phyloP scores from a whole-genome alignment of 2,113 vertebrate species.

The Coptodon bakossiorum region DNA sequence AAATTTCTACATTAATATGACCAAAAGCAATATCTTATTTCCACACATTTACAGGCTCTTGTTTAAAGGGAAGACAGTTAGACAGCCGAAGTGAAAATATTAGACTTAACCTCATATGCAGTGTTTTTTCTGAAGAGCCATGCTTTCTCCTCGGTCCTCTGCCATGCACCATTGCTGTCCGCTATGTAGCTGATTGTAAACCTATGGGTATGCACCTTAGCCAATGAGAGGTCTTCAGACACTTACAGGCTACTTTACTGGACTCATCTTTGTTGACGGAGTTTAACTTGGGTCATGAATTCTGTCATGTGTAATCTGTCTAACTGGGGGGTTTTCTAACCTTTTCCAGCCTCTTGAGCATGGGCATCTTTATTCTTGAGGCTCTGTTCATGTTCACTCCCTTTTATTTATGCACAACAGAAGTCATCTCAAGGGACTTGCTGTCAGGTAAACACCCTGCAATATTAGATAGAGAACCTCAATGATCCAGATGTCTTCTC shows the following conservation, averaged over 20 bases:
- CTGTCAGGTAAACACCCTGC: not conserved
- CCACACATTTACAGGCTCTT: not conserved
- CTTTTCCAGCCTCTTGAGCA: not conserved
- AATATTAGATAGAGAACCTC: not conserved
- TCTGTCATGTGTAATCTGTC: not conserved
- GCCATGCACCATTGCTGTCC: not conserved
- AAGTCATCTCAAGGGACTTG: not conserved
- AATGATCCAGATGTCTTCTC: not conserved
- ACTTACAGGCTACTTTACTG: not conserved
- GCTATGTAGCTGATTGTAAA: not conserved
- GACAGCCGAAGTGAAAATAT: not conserved
- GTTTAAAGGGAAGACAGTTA: not conserved
- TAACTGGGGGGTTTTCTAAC: accelerated
- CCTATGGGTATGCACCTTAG: not conserved
- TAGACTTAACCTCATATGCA: not conserved
- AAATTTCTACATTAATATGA: not conserved
- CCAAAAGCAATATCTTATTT: not conserved
- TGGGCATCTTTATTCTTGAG: not conserved
- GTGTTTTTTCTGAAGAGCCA: not conserved
- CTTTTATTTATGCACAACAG: not conserved
- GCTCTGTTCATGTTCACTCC: not conserved
- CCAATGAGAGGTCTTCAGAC: not conserved
- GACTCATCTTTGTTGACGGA: not conserved
- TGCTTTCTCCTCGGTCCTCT: not conserved
- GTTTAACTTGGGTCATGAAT: not conserved